phyloP scores from a whole-genome alignment of 2,113 vertebrate genomes.

The Pomatorhinus ruficollis region DNA sequence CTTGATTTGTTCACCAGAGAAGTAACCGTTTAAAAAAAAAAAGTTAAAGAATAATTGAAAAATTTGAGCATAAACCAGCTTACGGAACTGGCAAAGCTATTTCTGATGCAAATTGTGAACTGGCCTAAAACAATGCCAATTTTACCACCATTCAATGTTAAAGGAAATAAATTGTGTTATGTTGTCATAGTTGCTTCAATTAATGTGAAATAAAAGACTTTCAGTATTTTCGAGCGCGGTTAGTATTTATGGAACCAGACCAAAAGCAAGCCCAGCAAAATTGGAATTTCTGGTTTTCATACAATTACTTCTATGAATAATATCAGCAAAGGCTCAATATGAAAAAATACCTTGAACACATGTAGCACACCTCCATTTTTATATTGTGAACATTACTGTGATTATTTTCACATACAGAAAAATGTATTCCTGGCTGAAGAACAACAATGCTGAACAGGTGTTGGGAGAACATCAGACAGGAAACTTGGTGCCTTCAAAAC shows the following conservation, averaged over 20 bases:
- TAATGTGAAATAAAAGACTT: background rate
- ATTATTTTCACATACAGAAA: background rate
- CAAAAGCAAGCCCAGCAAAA: background rate
- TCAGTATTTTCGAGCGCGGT: background rate
- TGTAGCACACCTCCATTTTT: background rate
- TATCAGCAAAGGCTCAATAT: background rate
- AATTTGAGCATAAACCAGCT: background rate
- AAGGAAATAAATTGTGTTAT: background rate
- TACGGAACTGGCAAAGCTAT: background rate
- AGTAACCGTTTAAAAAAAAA: background rate
- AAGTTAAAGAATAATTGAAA: background rate
- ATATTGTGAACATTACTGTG: background rate
- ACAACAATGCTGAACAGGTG: background rate
- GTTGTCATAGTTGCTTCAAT: background rate
- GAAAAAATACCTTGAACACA: background rate
- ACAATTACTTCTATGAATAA: background rate
- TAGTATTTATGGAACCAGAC: background rate
- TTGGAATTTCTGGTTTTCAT: background rate
- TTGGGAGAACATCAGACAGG: background rate
- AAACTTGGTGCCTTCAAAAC: background rate
- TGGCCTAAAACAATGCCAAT: background rate
- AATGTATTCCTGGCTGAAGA: background rate
- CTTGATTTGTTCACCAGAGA: background rate
- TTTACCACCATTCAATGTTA: background rate
- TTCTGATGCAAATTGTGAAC: background rate